Base-by-base conservation (phyloP, 2,113 vertebrate species). In the Probosciger aterrimus region DNA sequence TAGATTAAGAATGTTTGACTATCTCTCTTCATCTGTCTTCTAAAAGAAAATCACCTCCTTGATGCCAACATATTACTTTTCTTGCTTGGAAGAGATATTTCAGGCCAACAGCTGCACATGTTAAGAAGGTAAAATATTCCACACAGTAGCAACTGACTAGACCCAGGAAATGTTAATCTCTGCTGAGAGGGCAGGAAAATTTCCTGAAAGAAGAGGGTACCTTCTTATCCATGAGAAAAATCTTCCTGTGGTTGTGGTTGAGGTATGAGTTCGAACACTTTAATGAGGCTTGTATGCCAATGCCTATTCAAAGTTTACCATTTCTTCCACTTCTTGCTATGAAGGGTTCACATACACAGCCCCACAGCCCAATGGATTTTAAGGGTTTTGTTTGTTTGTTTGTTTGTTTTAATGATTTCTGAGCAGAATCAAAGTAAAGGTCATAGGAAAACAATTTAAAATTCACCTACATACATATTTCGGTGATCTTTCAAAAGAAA, bases 181-280 rank as follows among this genome's bases (percentile, higher is more conserved):
- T 93, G 55, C 81, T 82, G 82, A 92, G 89, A 90, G 30, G 43
- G 13, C 12, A 80, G 59, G 92, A 81, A 95, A 89, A 89, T 96
- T 94, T 97, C 92, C 35, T 63, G 77, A 44, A 91, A 94, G 88
- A 90, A 80, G 4, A 87, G 62, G 52, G 63, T 94, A 88, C 23
- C 8, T 60, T 89, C 37, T 97, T 55, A 85, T 92, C 73, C 30
- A 10, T 13, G 14, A 75, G 64, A 71, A 73, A 70, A 84, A 55
- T 14, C 18, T 93, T 49, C 92, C n/a, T 15, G 30, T 95, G 46
- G 39, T 95, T 80, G 64, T 96, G 75, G 50, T 44, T 90, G 64
- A 93, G 71, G 59, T 85, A 39, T 15, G 22, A 96, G 50, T 90
- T 79, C 2, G 14, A 96, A 92, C 37, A 67, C 2, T 81, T 80